These are phyloP conservation scores for Ctenicera cuprea DNA, from an alignment of 2,888 invertebrate genomes.

Conservation along the genomic window DNA sequence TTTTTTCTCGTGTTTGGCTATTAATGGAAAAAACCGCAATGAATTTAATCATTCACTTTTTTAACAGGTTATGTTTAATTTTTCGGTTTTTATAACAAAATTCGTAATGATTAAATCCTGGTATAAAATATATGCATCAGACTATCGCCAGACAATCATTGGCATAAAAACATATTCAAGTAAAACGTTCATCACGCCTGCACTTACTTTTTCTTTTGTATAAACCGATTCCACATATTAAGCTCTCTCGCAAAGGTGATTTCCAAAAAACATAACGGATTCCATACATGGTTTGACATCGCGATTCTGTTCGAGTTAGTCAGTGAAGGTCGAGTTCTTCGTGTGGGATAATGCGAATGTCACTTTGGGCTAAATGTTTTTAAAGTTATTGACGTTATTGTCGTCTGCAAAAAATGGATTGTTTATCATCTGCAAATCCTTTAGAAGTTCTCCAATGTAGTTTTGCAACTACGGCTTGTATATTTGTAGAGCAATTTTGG, in stretches of 20 bases:
- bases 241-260: constrained; percentile 17
- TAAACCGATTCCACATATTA: constrained; percentile 1
- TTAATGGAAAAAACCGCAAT: background rate
- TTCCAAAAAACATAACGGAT: constrained; percentile 40
- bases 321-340: constrained; percentile 36
- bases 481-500: no score
- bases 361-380: constrained; percentile 22
- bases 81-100: constrained; percentile 13
- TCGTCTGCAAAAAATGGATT: no score
- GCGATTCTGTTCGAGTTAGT: constrained; percentile 37
- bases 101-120: constrained; percentile 12
- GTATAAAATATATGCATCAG: constrained; percentile 36
- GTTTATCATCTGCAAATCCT: no score
- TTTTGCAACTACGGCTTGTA: no score
- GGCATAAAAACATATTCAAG: constrained; percentile 39
- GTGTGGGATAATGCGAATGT: constrained; percentile 33
- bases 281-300: constrained; percentile 39
- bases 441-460: no score
- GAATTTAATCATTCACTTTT: background rate
- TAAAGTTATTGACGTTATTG: background rate
- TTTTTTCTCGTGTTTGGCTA: background rate
- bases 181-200: constrained; percentile 38
- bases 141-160: constrained; percentile 44
- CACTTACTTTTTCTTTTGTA: constrained; percentile 32
- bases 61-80: background rate